Evolutionary conservation across 2,888 invertebrate species (phyloP), one percentile per base, ranked within the genome.

Genomic region (Oligia latruncula): DNA sequence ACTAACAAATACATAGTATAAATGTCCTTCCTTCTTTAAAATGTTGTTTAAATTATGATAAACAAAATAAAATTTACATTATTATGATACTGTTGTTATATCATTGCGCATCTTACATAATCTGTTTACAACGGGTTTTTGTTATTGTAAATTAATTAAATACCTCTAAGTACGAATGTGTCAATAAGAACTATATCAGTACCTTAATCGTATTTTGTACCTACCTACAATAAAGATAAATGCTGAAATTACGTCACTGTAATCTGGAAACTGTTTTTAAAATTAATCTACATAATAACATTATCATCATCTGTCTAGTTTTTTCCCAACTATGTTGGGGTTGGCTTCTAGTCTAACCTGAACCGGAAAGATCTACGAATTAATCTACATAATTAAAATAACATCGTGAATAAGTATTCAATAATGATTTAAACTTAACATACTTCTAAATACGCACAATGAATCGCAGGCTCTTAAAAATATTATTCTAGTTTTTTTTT

Each of bases 71-170:
- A 60, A 84, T 74, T 64, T 71, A 60, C 2, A 64, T 66, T 46
- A n/a, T 15, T 71, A 62, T 20, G n/a, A 60, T 73, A 75, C 55
- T 62, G 46, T 35, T 64, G 11, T 60, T 67, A 64, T 60, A 66
- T 74, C 40, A 67, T 66, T n/a, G n/a, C 70, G 40, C 68, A 71
- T 64, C 58, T 83, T 86, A 80, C 55, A 74, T 77, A 85, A 86
- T 80, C 13, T 87, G 80, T 84, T 87, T 83, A 84, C 70, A 43
- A 20, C 74, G 6, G 49, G 64, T 74, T 71, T 74, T 74, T 84
- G 71, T 76, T 84, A 74, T 78, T 65, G 74, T 81, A 75, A 49
- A 75, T 67, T 79, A 74, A 67, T 74, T 68, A 71, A 81, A 82
- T 52, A 74, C 29, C 8, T 71, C 20, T 40, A 43, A n/a, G 40